Evolutionary conservation across 2,113 vertebrate species (phyloP).

Genomic region (Platycercus adscitus): DNA sequence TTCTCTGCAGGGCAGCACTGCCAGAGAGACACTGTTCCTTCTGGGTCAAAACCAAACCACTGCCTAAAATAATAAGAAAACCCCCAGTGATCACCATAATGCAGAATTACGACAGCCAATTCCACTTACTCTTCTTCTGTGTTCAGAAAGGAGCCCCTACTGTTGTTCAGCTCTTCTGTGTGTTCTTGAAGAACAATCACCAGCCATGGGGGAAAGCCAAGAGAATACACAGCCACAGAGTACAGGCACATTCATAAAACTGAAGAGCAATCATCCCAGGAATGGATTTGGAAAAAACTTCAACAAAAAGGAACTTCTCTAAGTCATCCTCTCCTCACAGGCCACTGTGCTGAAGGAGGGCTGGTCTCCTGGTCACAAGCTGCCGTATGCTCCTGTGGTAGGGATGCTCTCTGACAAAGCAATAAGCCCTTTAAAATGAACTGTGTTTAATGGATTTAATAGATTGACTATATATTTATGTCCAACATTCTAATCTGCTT

Average conservation of each 20-base stretch:
- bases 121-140: not conserved
- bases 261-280: not conserved
- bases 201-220: not conserved
- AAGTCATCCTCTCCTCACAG: not conserved
- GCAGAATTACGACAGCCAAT: not conserved
- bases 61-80: not conserved
- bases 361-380: not conserved
- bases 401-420: not conserved
- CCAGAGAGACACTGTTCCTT: not conserved
- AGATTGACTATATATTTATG: not conserved
- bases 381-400: not conserved
- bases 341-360: not conserved
- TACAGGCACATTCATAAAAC: not conserved
- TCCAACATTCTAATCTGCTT: not conserved
- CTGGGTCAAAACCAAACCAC: not conserved
- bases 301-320: not conserved
- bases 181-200: not conserved
- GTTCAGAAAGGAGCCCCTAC: not conserved
- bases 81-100: not conserved
- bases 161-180: not conserved
- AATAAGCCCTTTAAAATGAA: not conserved
- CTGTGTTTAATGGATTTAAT: not conserved
- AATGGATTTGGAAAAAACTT: not conserved
- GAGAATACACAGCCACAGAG: not conserved
- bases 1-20: not conserved